phyloP scores from a whole-genome alignment of 2,113 vertebrate species.

The Rhynchomys soricoides region DNA sequence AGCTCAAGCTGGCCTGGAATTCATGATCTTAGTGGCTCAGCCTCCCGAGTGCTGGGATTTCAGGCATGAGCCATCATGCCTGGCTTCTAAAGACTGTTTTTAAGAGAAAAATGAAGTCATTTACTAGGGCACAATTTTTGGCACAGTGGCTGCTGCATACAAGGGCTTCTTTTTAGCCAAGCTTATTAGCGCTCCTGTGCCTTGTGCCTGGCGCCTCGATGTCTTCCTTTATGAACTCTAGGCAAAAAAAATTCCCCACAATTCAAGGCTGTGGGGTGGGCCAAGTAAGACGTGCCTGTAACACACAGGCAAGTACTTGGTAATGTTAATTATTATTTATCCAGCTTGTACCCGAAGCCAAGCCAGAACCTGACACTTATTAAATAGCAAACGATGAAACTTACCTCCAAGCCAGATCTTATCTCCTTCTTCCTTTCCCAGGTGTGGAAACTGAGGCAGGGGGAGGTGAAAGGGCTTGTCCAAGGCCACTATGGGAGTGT shows the following conservation, averaged over 20 bases:
- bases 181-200: background rate
- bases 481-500: background rate
- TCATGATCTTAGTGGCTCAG: background rate
- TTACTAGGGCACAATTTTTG: background rate
- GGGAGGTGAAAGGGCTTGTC: background rate
- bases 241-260: too few relatives aligned
- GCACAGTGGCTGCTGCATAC: too few relatives aligned
- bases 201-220: background rate
- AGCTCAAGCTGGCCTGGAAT: background rate
- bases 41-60: background rate
- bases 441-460: background rate
- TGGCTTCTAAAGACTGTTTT: background rate
- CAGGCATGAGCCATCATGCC: background rate
- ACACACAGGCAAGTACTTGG: background rate
- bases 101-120: background rate
- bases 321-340: background rate
- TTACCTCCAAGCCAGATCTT: background rate
- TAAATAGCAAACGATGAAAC: background rate
- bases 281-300: background rate
- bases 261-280: background rate
- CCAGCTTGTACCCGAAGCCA: background rate
- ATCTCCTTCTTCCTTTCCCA: background rate
- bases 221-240: background rate
- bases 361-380: background rate
- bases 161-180: background rate